Percentiles rank a stretch among this genome's conserved stretches.
These are phyloP conservation scores for Syngnathoides biaculeatus DNA, from an alignment of 2,113 vertebrate genomes.

Conservation along the genomic window DNA sequence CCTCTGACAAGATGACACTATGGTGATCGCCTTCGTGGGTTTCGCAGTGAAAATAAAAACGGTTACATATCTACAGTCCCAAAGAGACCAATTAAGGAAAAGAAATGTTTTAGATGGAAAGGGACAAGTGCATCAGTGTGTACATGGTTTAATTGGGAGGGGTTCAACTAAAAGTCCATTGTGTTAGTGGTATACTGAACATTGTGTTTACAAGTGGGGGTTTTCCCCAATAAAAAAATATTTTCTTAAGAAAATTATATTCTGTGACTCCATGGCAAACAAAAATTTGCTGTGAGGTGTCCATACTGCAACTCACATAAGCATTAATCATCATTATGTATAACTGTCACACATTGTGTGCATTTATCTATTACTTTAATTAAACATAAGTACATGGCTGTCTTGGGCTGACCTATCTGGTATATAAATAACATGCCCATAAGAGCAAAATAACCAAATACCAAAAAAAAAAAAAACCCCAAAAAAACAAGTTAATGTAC, in stretches of 20 bases:
- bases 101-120: constrained; percentile 15
- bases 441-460: not conserved
- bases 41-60: constrained; percentile 39
- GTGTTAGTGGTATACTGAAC: not conserved
- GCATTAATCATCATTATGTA: not conserved
- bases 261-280: too few relatives aligned
- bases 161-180: not conserved
- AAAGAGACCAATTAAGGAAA: constrained; percentile 29
- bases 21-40: constrained; percentile 25
- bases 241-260: too few relatives aligned
- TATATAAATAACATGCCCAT: constrained; percentile 6
- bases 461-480: not conserved
- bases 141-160: not conserved
- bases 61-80: constrained; percentile 49
- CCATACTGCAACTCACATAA: too few relatives aligned
- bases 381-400: constrained; percentile 34
- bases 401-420: not conserved
- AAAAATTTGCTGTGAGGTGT: too few relatives aligned
- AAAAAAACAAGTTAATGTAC: too few relatives aligned
- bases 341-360: constrained; percentile 20
- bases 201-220: too few relatives aligned
- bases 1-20: constrained; percentile 38
- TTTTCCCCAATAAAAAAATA: too few relatives aligned
- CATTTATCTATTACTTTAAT: constrained; percentile 37
- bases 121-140: not conserved